A percentile compares a stretch with the other conserved stretches of the same genome.
phyloP scores from a whole-genome alignment of 2,113 vertebrate genomes.

The Notechis scutatus region DNA sequence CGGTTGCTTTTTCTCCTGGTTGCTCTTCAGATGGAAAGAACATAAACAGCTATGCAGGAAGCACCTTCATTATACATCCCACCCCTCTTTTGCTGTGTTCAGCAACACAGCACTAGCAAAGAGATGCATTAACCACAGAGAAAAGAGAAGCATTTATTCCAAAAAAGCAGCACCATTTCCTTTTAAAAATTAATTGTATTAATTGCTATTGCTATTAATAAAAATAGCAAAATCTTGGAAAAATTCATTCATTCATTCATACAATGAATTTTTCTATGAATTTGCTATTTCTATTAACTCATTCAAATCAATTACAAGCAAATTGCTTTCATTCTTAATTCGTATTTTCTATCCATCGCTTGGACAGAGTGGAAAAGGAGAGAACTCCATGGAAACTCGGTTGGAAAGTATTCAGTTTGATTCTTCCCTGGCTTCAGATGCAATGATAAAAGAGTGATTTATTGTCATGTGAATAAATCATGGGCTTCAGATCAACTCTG shows the following conservation, averaged over 20 bases:
- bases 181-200: neutral
- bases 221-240: neutral
- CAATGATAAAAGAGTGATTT: neutral
- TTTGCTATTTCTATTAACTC: neutral
- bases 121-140: constrained; percentile 44
- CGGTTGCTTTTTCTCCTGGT: constrained; percentile 62
- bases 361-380: neutral
- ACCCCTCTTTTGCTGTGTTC: constrained; percentile 52
- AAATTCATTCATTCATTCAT: no score
- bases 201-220: neutral
- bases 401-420: neutral
- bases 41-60: constrained; percentile 64
- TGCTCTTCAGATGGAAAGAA: constrained; percentile 63
- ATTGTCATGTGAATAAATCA: neutral
- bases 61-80: constrained; percentile 50
- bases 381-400: neutral
- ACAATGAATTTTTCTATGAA: neutral
- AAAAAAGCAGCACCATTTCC: constrained; percentile 41
- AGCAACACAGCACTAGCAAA: constrained; percentile 57
- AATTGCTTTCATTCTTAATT: neutral
- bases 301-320: neutral
- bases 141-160: neutral
- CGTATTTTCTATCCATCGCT: neutral
- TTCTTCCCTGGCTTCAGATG: neutral
- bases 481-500: neutral